Evolutionary conservation across 1,140 invertebrate species (phyloP), one percentile per base, ranked within the genome.

Genomic region (Diuraphis noxia): DNA sequence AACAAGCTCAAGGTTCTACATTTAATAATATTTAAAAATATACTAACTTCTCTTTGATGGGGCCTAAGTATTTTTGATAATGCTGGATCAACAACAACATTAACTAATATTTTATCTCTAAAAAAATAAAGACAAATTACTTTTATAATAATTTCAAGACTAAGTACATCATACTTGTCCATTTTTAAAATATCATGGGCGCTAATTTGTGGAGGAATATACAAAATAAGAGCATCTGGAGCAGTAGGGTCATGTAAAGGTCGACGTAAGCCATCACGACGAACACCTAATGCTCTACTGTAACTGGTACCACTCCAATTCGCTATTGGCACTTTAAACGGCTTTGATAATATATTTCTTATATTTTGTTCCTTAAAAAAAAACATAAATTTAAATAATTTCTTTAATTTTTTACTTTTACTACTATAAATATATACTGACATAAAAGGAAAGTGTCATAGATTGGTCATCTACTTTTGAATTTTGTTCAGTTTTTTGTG

Each of bases 71-170:
- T 96, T 93, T 98, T 97, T 49, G 96, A 96, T 30, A 99, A 94
- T 1, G 97, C 93, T 17, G 98, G 98, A 95, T 99, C 99, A 3
- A 99, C 98, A 17, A 99, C 98, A 13, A 99, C 97, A 94, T 98
- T 97, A 5, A 99, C 98, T 93, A 95, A 95, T 46, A 96, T 94
- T 92, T 96, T 96, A 63, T 95, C 93, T 92, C 94, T 95, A 93
- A 92, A 93, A 93, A 41, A 30, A 81, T 36, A 41, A 93, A 52
- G 8, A 21, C 36, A 86, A 43, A 52, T 36, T 89, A 92, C 10
- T n/a, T 72, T 17, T 17, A 49, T 88, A 72, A 82, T 81, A 82
- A 92, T 92, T 92, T 72, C 7, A 63, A 46, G 10, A 84, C 43
- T 25, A 43, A 63, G 8, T 7, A 40, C 5, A 84, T 93, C 94